Percentiles rank a stretch among this genome's conserved stretches.
These are phyloP conservation scores for Vulpes lagopus DNA, from an alignment of 2,113 vertebrate genomes.

Conservation along the genomic window DNA sequence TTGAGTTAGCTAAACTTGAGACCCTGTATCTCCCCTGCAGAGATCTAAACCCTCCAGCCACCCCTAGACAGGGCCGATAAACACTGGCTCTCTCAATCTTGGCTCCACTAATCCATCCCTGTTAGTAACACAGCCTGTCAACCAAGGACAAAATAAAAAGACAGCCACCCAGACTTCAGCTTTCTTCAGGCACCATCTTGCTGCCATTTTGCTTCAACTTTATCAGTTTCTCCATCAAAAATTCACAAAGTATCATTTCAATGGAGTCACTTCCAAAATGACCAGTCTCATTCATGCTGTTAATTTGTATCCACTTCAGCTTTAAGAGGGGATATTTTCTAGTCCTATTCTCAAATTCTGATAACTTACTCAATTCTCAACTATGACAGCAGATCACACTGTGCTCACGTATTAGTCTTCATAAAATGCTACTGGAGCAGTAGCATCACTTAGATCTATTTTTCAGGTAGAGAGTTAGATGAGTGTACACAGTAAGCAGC, in stretches of 20 bases:
- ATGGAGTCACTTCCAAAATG: background rate
- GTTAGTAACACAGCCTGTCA: background rate
- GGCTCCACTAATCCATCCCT: background rate
- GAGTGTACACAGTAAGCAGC: rapidly evolving
- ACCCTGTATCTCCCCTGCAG: background rate
- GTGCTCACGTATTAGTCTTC: background rate
- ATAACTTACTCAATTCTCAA: background rate
- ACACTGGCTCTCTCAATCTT: background rate
- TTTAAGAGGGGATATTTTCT: constrained; percentile 8
- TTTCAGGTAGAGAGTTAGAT: background rate
- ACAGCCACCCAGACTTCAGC: background rate
- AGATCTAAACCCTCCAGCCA: background rate
- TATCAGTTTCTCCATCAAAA: background rate
- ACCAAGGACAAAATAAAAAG: background rate
- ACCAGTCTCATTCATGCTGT: background rate
- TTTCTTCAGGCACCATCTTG: background rate
- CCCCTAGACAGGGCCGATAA: background rate
- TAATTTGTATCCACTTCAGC: background rate
- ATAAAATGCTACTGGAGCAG: background rate
- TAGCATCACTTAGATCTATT: too few relatives aligned
- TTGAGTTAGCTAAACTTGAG: background rate
- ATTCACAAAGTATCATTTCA: background rate
- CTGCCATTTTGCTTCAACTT: background rate
- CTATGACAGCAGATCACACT: background rate
- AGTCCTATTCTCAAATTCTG: background rate